A percentile compares a stretch with the other conserved stretches of the same genome.
These are phyloP conservation scores for Prinia subflava DNA, from an alignment of 2,113 vertebrate genomes.

Conservation along the genomic window DNA sequence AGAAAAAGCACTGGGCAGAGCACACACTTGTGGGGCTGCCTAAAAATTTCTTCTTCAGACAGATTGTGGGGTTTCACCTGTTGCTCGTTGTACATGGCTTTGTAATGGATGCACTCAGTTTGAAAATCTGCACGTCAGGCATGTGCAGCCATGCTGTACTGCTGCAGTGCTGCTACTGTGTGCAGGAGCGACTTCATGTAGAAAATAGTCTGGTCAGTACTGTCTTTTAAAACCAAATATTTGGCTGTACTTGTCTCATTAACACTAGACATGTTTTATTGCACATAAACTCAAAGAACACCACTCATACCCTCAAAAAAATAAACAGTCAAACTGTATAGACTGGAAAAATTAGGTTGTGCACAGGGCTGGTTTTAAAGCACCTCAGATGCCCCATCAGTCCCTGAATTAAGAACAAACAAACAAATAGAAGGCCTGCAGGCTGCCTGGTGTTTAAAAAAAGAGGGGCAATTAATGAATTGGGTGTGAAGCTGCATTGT, in stretches of 20 bases:
- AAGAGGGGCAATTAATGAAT: background rate
- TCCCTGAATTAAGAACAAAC: background rate
- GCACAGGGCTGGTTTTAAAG: background rate
- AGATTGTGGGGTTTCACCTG: background rate
- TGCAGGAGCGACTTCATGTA: background rate
- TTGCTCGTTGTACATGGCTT: background rate
- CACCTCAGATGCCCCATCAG: background rate
- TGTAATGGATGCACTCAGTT: background rate
- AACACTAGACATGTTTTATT: background rate
- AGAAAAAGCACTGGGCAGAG: background rate
- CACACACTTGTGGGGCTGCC: background rate
- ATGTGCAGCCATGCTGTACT: background rate
- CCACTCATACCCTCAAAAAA: background rate
- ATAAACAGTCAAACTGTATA: background rate
- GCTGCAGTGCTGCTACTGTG: background rate
- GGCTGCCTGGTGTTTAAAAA: background rate
- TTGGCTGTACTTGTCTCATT: background rate
- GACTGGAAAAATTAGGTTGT: background rate
- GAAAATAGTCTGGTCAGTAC: background rate
- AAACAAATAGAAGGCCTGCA: background rate
- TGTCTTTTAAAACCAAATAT: slow-evolving; percentile 5
- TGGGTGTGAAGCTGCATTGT: background rate
- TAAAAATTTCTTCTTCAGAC: background rate
- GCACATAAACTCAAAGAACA: background rate
- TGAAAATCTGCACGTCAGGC: slow-evolving; percentile 35